A percentile compares a stretch with the other conserved stretches of the same genome.
Conservation (phyloP, 2,888 invertebrate genomes). For the Euspilapteryx auroguttella region DNA sequence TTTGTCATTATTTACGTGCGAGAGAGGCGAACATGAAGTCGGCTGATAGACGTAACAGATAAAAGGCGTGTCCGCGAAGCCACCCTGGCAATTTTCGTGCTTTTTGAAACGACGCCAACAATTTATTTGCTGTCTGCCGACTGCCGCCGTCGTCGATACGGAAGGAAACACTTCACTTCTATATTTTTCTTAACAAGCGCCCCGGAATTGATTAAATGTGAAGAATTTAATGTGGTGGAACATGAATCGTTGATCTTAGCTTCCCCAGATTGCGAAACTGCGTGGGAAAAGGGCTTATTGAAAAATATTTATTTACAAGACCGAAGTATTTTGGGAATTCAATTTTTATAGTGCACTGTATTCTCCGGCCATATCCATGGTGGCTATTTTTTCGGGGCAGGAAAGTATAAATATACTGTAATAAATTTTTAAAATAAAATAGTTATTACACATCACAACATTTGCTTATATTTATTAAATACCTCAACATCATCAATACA, state of each 20-base stretch:
- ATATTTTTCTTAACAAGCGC: slow-evolving; percentile 26
- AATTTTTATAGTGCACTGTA: no score
- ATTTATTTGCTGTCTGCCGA: slow-evolving; percentile 46
- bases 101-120: slow-evolving; percentile 49
- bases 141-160: slow-evolving; percentile 29
- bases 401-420: no score
- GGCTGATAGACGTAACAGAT: slow-evolving; percentile 49
- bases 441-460: no score
- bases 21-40: slow-evolving; percentile 21
- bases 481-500: no score
- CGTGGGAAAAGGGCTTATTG: slow-evolving; percentile 30
- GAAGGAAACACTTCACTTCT: slow-evolving; percentile 35
- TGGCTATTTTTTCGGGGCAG: no score
- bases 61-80: slow-evolving; percentile 48
- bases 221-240: slow-evolving; percentile 45
- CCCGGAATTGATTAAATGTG: slow-evolving; percentile 44
- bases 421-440: no score
- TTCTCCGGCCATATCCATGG: no score
- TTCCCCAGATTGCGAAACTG: slow-evolving; percentile 23
- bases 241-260: slow-evolving; percentile 23
- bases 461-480: no score
- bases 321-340: slow-evolving; percentile 30
- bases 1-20: slow-evolving; percentile 35
- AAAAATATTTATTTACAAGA: slow-evolving; percentile 25
- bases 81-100: slow-evolving; percentile 38